These are phyloP conservation scores for Oryzaephilus surinamensis DNA, from an alignment of 1,140 invertebrate species.

Conservation along the genomic window DNA sequence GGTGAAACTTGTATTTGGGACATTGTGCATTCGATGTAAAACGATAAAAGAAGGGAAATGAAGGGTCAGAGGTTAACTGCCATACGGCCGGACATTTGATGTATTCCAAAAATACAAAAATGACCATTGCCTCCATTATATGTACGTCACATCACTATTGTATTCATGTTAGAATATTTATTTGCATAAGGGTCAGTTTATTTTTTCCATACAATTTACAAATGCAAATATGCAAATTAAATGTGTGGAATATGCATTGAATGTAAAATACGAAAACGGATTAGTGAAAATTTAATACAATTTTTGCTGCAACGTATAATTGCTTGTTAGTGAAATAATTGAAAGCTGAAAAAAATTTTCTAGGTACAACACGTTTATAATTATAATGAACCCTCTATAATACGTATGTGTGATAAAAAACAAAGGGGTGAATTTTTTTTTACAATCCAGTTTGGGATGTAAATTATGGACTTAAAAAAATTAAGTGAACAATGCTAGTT, in stretches of 20 bases:
- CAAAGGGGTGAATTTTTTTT: no score
- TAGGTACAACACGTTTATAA: slow-evolving; percentile 5
- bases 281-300: slow-evolving; percentile 4
- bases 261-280: neutral
- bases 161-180: slow-evolving; percentile 1
- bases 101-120: slow-evolving; percentile 7
- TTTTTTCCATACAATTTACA: neutral
- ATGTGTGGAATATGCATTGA: slow-evolving; percentile 6
- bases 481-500: no score
- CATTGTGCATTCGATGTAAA: neutral
- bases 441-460: no score
- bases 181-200: slow-evolving; percentile 5
- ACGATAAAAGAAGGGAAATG: slow-evolving; percentile 2
- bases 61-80: slow-evolving; percentile 9
- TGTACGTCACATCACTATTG: neutral
- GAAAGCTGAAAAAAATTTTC: slow-evolving; percentile 3
- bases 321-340: no score
- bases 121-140: slow-evolving; percentile 8
- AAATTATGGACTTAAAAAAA: no score
- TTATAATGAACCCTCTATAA: no score
- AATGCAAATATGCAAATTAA: slow-evolving; percentile 2
- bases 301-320: no score
- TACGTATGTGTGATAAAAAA: no score
- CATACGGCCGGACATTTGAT: slow-evolving; percentile 5
- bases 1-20: no score